phyloP scores from a whole-genome alignment of 2,888 invertebrate genomes.

The Agrilus mali region DNA sequence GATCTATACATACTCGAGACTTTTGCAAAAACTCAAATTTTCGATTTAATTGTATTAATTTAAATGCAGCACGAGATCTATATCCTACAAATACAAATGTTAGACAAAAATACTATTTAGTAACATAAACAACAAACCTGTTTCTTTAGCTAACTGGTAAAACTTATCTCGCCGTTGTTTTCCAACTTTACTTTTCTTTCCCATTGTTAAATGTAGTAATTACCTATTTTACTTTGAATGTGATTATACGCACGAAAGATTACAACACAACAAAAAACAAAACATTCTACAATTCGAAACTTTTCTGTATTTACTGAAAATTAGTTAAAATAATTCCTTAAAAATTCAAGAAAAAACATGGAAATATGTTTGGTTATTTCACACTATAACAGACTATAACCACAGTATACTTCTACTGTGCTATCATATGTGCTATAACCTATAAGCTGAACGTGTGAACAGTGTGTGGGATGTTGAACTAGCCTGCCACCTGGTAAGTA shows the following conservation, averaged over 20 bases:
- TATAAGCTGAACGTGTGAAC: no score
- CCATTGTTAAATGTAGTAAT: constrained; percentile 49
- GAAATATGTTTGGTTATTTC: no score
- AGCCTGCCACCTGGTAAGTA: no score
- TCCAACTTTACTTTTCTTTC: constrained; percentile 91
- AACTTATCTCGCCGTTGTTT: constrained; percentile 98
- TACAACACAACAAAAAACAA: background rate
- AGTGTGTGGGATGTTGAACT: no score
- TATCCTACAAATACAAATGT: constrained; percentile 51
- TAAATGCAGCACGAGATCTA: constrained; percentile 97
- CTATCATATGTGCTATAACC: no score
- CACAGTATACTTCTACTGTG: no score
- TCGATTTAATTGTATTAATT: constrained; percentile 92
- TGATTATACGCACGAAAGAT: constrained; percentile 13
- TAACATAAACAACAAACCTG: constrained; percentile 48
- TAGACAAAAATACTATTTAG: background rate
- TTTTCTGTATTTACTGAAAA: constrained; percentile 1
- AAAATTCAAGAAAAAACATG: no score
- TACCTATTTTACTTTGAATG: constrained; percentile 6
- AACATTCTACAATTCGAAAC: background rate
- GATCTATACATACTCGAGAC: constrained; percentile 90
- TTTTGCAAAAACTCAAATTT: constrained; percentile 95
- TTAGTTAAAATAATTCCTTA: constrained; percentile 6
- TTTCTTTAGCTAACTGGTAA: constrained; percentile 97
- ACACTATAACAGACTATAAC: no score